A percentile compares a stretch with the other conserved stretches of the same genome.
Conservation (phyloP, 2,797 vertebrate species). For the Pseudotriccus pelzelni region DNA sequence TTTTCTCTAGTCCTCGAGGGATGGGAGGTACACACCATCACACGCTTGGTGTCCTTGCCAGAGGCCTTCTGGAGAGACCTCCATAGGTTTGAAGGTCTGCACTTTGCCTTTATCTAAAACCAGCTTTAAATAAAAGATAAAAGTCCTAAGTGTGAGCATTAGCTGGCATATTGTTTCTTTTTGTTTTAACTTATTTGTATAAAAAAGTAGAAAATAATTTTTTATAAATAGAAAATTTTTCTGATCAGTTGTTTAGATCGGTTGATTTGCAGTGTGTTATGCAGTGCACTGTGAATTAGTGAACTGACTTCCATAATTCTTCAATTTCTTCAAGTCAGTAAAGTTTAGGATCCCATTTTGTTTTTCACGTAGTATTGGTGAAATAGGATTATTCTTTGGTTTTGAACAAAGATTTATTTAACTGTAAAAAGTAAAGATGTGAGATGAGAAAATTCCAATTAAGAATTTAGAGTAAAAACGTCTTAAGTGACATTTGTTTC, state of each 20-base stretch:
- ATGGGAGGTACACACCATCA: neutral
- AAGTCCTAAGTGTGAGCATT: neutral
- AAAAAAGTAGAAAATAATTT: neutral
- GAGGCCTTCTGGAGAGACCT: neutral
- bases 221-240: neutral
- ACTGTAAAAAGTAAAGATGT: neutral
- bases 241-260: neutral
- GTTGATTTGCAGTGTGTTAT: neutral
- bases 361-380: neutral
- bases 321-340: neutral
- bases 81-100: neutral
- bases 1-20: neutral
- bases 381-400: neutral
- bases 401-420: neutral
- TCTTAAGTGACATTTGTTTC: neutral
- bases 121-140: neutral
- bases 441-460: neutral
- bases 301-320: neutral
- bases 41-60: fast-evolving
- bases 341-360: neutral
- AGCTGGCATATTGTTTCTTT: neutral
- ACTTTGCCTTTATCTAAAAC: neutral
- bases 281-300: neutral
- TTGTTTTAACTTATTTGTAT: neutral
- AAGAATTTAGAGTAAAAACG: neutral